These are phyloP conservation scores for Cyprinus carpio DNA, from an alignment of 2,113 vertebrate genomes.

Conservation along the genomic window DNA sequence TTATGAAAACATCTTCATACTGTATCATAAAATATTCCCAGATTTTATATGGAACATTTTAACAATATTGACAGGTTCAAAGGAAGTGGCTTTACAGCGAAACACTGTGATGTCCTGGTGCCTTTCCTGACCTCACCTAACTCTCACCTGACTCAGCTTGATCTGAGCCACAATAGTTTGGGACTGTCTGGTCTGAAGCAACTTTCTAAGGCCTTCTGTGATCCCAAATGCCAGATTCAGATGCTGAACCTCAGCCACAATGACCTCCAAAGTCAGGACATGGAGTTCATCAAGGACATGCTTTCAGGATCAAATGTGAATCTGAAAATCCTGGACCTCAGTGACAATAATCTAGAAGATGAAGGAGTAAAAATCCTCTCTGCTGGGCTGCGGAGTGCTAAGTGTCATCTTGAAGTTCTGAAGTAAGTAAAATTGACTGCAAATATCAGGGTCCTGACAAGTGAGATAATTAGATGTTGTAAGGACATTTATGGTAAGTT, in stretches of 20 bases:
- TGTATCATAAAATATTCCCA: no score
- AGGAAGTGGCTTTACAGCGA: neutral
- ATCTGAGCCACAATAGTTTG: slow-evolving; percentile 3
- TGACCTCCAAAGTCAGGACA: neutral
- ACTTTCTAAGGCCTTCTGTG: neutral
- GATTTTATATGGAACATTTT: no score
- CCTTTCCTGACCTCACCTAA: neutral
- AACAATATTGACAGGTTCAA: neutral
- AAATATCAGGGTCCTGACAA: neutral
- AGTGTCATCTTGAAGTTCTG: slow-evolving; percentile 21
- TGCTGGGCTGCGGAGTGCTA: neutral
- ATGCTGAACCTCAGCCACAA: slow-evolving; percentile 4
- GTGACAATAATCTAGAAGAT: neutral
- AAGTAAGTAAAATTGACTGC: neutral
- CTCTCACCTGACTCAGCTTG: slow-evolving; percentile 4
- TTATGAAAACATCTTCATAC: no score
- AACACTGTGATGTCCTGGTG: neutral
- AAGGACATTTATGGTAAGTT: no score
- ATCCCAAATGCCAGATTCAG: neutral
- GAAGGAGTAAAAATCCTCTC: neutral
- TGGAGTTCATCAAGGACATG: neutral
- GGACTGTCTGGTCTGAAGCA: neutral
- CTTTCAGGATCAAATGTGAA: neutral
- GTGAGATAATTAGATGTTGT: neutral
- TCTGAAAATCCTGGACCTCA: slow-evolving; percentile 18